A percentile compares a stretch with the other conserved stretches of the same genome.
phyloP scores from a whole-genome alignment of 2,113 vertebrate species.

The Lethenteron reissneri region DNA sequence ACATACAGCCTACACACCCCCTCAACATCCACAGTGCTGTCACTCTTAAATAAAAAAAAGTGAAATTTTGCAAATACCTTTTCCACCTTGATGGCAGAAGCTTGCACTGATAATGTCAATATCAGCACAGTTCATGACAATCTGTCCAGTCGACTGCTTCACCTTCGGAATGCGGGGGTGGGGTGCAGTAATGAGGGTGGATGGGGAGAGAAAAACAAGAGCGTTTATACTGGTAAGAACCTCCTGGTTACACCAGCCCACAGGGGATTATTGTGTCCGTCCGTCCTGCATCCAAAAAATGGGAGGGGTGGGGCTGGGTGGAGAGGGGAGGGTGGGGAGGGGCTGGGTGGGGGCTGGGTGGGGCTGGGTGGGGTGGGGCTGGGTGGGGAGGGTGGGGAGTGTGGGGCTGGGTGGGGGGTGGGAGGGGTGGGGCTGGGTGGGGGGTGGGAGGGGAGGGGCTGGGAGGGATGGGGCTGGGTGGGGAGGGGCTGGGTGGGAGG shows the following conservation, averaged over 20 bases:
- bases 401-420: too few relatives aligned
- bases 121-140: conserved; percentile 2
- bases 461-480: too few relatives aligned
- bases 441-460: too few relatives aligned
- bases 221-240: neutral
- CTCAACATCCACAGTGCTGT: neutral
- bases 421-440: too few relatives aligned
- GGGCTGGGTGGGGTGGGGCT: too few relatives aligned
- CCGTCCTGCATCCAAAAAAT: neutral
- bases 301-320: too few relatives aligned
- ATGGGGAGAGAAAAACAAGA: neutral
- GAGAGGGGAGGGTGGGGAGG: too few relatives aligned
- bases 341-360: too few relatives aligned
- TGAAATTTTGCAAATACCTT: neutral
- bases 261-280: neutral
- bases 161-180: conserved; percentile 30
- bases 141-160: neutral
- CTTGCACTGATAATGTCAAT: conserved; percentile 5
- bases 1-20: neutral
- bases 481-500: too few relatives aligned
- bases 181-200: conserved; percentile 3
- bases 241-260: neutral
- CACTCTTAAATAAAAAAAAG: neutral
- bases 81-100: neutral
- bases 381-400: too few relatives aligned